These are phyloP conservation scores for Myotis planiceps DNA, from an alignment of 2,797 vertebrate species.

Conservation along the genomic window DNA sequence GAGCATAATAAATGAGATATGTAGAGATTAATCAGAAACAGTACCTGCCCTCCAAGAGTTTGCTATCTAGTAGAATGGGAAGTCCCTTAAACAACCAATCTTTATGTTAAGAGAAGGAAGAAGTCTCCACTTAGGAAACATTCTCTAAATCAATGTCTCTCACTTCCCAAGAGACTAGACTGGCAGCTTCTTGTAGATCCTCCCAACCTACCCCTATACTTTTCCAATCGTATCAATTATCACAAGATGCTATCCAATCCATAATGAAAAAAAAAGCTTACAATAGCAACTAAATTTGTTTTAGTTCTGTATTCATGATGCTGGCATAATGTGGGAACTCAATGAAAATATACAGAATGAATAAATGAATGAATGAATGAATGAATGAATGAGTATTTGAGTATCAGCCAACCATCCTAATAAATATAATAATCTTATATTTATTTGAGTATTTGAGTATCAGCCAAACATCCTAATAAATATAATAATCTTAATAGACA, in stretches of 20 bases:
- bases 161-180: background rate
- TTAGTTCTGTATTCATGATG: background rate
- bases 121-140: background rate
- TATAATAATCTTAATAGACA: background rate
- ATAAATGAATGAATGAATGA: background rate
- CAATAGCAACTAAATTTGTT: background rate
- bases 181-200: background rate
- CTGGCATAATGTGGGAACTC: background rate
- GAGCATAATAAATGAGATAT: background rate
- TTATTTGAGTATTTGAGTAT: background rate
- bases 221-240: background rate
- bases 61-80: background rate
- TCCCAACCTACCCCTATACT: background rate
- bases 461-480: background rate
- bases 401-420: background rate
- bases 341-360: background rate
- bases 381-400: background rate
- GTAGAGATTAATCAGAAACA: constrained; percentile 2
- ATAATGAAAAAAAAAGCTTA: constrained; percentile 1
- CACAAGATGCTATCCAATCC: background rate
- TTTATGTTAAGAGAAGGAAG: background rate
- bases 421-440: background rate
- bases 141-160: background rate
- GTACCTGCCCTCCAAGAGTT: background rate
- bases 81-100: background rate